These are phyloP conservation scores for Holcopasites calliopsidis DNA, from an alignment of 1,140 invertebrate species.

Conservation along the genomic window DNA sequence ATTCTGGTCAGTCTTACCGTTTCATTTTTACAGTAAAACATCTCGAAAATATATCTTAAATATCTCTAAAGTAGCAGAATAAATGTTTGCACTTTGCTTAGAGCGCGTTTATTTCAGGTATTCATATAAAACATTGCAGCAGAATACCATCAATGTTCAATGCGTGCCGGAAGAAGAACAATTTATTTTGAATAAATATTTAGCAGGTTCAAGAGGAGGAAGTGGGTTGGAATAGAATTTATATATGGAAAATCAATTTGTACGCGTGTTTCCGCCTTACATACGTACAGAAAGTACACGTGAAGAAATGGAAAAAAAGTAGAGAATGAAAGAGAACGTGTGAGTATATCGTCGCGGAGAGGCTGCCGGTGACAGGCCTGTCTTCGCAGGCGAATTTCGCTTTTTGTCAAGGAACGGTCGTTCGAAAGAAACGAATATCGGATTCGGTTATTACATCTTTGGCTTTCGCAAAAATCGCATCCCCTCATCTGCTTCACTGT, in stretches of 20 bases:
- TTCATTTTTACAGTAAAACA: too few relatives aligned
- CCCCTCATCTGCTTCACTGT: slow-evolving; percentile 30
- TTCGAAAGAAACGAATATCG: slow-evolving; percentile 77
- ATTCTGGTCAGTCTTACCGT: background rate
- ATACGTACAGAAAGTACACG: slow-evolving; percentile 4
- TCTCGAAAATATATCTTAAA: too few relatives aligned
- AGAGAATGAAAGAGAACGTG: slow-evolving; percentile 35
- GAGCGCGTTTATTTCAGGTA: background rate
- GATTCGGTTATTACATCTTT: slow-evolving; percentile 77
- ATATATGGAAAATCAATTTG: slow-evolving; percentile 30
- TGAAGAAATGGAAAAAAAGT: slow-evolving; percentile 21
- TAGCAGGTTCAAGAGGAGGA: background rate
- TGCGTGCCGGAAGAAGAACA: background rate
- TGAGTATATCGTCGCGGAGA: slow-evolving; percentile 54
- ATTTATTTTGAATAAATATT: slow-evolving; percentile 13
- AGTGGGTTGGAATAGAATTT: slow-evolving; percentile 5
- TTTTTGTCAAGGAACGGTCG: slow-evolving; percentile 71
- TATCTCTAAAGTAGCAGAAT: background rate
- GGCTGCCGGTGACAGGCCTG: slow-evolving; percentile 72
- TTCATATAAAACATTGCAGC: background rate
- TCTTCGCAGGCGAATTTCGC: slow-evolving; percentile 73
- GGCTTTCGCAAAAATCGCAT: slow-evolving; percentile 66
- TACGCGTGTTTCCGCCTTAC: background rate
- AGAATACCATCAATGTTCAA: background rate
- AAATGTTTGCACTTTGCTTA: background rate